These are phyloP conservation scores for Atrina japonica DNA, from an alignment of 2,888 invertebrate genomes.

Conservation along the genomic window DNA sequence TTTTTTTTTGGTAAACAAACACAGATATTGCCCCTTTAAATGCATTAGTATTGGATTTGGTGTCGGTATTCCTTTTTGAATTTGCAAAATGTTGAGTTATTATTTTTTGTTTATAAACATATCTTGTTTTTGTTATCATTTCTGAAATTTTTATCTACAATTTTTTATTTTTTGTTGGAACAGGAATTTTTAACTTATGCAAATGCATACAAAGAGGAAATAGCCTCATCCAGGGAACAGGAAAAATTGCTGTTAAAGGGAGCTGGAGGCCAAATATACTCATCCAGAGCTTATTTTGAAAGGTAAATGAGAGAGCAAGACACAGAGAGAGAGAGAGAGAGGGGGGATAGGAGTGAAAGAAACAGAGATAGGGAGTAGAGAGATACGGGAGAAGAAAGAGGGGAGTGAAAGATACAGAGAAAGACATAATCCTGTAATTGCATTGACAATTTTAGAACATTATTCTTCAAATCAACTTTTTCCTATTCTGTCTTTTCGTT, in stretches of 20 bases:
- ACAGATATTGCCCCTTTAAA: background rate
- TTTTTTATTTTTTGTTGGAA: conserved; percentile 20
- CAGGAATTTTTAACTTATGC: conserved; percentile 71
- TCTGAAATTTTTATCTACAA: background rate
- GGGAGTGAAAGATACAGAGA: too few species aligned
- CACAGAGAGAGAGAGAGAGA: too few species aligned
- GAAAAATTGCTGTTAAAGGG: conserved; percentile 62
- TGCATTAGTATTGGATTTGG: background rate
- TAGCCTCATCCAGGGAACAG: conserved; percentile 53
- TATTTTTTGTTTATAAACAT: too few species aligned
- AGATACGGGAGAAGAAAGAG: too few species aligned
- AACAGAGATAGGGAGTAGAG: too few species aligned
- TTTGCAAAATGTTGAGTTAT: too few species aligned
- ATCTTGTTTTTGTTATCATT: background rate
- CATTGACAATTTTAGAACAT: too few species aligned
- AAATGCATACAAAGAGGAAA: conserved; percentile 61
- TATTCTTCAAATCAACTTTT: too few species aligned
- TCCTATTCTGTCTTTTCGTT: too few species aligned
- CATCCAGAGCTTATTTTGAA: conserved; percentile 74
- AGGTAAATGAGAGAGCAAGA: conserved; percentile 58
- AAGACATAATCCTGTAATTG: background rate
- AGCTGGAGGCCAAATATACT: conserved; percentile 52
- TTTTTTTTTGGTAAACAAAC: too few species aligned
- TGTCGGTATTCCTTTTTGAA: too few species aligned
- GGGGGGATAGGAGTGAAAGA: too few species aligned